Base-by-base conservation (phyloP, 2,888 invertebrate genomes). In the Opisthograptis luteolata region DNA sequence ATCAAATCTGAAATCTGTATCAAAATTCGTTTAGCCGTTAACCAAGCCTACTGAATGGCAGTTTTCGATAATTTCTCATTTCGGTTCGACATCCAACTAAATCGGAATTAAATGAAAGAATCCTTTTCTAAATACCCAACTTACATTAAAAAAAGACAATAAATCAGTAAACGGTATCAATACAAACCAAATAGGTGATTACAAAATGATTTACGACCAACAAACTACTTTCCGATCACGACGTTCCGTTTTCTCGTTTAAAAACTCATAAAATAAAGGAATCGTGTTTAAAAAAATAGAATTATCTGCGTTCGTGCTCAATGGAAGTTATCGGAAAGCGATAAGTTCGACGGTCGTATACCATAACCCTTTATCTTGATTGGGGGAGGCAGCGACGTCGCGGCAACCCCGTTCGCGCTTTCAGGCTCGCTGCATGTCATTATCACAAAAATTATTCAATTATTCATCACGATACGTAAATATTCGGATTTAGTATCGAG, bases 331-430 rank as follows among this genome's bases (percentile, higher is more conserved):
- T 89, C 84, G 84, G 74, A 73, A 84, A 84, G 72, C 81, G 72
- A 84, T 83, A 73, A 70, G 67, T 64, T 53, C 73, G 73, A 75
- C 82, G 81, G 50, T 50, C 50, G 50, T 45, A 51, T 51, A 45
- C 44, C 22, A 41, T 12, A 84, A 87, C 86, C 86, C 87, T 87
- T 89, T 90, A 90, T 89, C 89, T 71, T 72, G 89, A 89, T 88
- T 65, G 88, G 66, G 82, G 60, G 66, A 66, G 66, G 58, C 63
- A 64, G 88, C 71, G 82, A 84, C 75, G 77, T 87, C 88, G 74
- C 86, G 63, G 70, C 57, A 37, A 42, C 50, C 50, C 50, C 30
- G 44, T 44, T 51, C 44, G 40, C 50, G 50, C 50, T 43, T 45
- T 45, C 43, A 56, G 58, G 68, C 63, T 63, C 66, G 64, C 69